Evolutionary conservation across 2,797 vertebrate genomes (phyloP).

Genomic region (Alosa sapidissima): DNA sequence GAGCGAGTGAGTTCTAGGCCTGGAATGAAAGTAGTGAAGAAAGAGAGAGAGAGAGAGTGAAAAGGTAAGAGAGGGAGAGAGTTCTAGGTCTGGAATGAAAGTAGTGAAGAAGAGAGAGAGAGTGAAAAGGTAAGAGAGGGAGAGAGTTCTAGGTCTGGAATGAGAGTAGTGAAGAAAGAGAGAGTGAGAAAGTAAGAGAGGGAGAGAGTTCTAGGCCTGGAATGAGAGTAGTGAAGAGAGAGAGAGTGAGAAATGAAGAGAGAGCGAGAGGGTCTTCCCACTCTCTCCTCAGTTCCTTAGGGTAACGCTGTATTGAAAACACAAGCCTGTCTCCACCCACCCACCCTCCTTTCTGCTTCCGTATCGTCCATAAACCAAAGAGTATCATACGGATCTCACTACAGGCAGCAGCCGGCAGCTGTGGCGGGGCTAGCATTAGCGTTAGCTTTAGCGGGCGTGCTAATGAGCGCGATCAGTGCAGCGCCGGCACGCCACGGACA

Average conservation of each 20-base stretch:
- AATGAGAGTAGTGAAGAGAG: background rate
- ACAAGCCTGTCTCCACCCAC: background rate
- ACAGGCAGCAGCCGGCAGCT: background rate
- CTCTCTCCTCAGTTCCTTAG: background rate
- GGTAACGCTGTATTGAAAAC: background rate
- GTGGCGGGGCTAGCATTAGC: background rate
- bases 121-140: background rate
- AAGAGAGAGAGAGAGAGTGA: constrained; percentile 5
- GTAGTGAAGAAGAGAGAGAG: background rate
- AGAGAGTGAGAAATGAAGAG: background rate
- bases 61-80: background rate
- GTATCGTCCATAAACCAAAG: background rate
- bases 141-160: background rate
- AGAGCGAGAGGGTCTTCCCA: background rate
- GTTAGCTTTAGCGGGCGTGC: background rate
- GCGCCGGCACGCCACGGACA: background rate
- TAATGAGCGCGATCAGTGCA: constrained; percentile 33
- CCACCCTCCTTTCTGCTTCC: background rate
- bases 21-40: background rate
- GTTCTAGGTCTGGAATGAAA: background rate
- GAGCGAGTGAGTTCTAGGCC: background rate
- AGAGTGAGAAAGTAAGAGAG: background rate
- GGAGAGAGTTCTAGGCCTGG: background rate
- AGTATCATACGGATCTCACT: background rate
- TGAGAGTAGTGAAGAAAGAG: background rate